phyloP scores from a whole-genome alignment of 2,888 invertebrate species.

The Hedychridium roseum region DNA sequence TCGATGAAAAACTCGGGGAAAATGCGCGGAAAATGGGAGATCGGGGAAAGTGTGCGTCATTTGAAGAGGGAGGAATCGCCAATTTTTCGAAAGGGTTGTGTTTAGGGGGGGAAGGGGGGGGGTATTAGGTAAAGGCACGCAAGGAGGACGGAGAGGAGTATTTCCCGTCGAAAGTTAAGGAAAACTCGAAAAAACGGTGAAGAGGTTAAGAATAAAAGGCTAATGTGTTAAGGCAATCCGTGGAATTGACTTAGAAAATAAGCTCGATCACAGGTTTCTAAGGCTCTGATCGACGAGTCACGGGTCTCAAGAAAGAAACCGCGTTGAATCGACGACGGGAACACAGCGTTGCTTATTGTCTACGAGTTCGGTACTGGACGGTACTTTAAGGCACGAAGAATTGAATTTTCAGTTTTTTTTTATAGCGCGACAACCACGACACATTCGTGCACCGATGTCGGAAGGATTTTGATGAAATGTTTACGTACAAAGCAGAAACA shows the following conservation, averaged over 20 bases:
- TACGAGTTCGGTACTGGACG: conserved; percentile 45
- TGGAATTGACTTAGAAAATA: conserved; percentile 10
- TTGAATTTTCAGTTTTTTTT: no score
- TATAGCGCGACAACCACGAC: conserved; percentile 50
- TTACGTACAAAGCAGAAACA: no score
- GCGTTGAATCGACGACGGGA: conserved; percentile 1
- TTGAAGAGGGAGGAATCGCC: conserved; percentile 3
- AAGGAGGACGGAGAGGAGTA: conserved; percentile 28
- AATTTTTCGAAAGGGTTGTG: conserved; percentile 10
- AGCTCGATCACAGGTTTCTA: conserved; percentile 29
- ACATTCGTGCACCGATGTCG: no score
- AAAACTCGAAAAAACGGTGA: conserved; percentile 25
- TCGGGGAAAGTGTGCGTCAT: no score
- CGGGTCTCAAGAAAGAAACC: no score
- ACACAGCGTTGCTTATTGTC: conserved; percentile 37
- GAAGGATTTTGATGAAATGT: no score
- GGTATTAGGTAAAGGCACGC: conserved; percentile 20
- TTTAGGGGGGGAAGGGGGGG: not conserved
- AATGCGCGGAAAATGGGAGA: no score
- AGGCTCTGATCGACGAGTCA: conserved; percentile 15
- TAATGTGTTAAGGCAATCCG: conserved; percentile 6
- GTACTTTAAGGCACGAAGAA: conserved; percentile 54
- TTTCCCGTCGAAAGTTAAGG: conserved; percentile 16
- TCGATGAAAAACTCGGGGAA: no score
- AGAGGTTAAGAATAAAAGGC: no score